Percentiles rank a stretch among this genome's conserved stretches.
These are phyloP conservation scores for Pristionchus fissidentatus DNA, from an alignment of 2,888 invertebrate species.

Conservation along the genomic window DNA sequence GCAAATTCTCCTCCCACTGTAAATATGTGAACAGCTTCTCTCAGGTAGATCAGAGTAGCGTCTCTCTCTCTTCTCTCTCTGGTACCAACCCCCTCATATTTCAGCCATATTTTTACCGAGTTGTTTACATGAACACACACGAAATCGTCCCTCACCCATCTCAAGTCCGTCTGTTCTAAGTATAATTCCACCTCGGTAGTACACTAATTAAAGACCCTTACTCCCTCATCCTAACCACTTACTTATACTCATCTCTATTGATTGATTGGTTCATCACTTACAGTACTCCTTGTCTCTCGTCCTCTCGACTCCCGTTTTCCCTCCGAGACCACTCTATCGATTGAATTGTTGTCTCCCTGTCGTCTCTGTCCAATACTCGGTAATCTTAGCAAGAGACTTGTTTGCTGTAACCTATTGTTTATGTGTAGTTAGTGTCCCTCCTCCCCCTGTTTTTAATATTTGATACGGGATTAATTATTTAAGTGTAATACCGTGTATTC, in stretches of 20 bases:
- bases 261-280: conserved; percentile 33
- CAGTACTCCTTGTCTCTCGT: neutral
- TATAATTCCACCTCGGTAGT: conserved; percentile 6
- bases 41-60: neutral
- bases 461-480: neutral
- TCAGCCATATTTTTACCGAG: conserved; percentile 39
- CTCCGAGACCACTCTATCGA: neutral
- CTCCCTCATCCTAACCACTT: neutral
- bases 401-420: conserved; percentile 23
- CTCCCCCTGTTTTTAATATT: neutral
- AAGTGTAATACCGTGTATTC: neutral
- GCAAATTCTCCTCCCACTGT: neutral
- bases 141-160: conserved; percentile 7
- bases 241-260: neutral
- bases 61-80: neutral
- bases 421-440: conserved; percentile 5
- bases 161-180: conserved; percentile 12
- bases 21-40: neutral
- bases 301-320: neutral
- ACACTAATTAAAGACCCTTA: conserved; percentile 14
- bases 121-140: too few relatives aligned
- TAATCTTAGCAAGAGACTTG: conserved; percentile 15
- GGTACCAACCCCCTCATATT: neutral
- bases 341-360: neutral
- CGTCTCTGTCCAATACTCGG: conserved; percentile 6